phyloP scores from a whole-genome alignment of 2,797 vertebrate species.

The Botia kubotai region DNA sequence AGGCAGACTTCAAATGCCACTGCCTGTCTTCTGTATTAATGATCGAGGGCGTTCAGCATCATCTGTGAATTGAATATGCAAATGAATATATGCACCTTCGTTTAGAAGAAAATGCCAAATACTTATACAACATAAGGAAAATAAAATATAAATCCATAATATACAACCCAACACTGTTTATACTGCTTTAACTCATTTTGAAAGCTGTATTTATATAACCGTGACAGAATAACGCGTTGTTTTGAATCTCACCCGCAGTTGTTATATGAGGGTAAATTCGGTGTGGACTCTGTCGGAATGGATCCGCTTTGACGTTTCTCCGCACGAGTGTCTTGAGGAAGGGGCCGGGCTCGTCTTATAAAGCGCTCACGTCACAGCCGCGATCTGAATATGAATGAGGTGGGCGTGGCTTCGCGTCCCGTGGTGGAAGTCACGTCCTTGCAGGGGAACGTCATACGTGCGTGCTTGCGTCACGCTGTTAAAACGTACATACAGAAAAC shows the following conservation, averaged over 20 bases:
- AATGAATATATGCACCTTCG: too few relatives aligned
- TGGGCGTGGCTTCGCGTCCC: constrained; percentile 17
- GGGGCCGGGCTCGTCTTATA: constrained; percentile 64
- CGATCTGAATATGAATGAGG: constrained; percentile 49
- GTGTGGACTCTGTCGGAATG: constrained; percentile 38
- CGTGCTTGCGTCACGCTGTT: too few relatives aligned
- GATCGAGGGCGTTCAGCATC: too few relatives aligned
- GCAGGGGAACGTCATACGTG: constrained; percentile 2
- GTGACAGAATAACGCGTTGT: too few relatives aligned
- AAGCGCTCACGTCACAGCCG: constrained; percentile 42
- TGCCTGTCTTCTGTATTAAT: too few relatives aligned
- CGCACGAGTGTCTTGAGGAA: constrained; percentile 61
- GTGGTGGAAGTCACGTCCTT: constrained; percentile 74
- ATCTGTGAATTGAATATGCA: too few relatives aligned
- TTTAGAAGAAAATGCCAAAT: too few relatives aligned
- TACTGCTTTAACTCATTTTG: neutral
- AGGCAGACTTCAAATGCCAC: neutral
- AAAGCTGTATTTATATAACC: neutral
- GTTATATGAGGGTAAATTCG: neutral
- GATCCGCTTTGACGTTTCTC: constrained; percentile 39
- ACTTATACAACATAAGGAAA: too few relatives aligned
- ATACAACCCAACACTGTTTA: too few relatives aligned
- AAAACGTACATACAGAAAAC: too few relatives aligned
- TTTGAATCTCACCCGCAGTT: constrained; percentile 48
- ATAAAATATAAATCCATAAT: neutral